These are phyloP conservation scores for Idaea aversata DNA, from an alignment of 2,888 invertebrate genomes.

Conservation along the genomic window DNA sequence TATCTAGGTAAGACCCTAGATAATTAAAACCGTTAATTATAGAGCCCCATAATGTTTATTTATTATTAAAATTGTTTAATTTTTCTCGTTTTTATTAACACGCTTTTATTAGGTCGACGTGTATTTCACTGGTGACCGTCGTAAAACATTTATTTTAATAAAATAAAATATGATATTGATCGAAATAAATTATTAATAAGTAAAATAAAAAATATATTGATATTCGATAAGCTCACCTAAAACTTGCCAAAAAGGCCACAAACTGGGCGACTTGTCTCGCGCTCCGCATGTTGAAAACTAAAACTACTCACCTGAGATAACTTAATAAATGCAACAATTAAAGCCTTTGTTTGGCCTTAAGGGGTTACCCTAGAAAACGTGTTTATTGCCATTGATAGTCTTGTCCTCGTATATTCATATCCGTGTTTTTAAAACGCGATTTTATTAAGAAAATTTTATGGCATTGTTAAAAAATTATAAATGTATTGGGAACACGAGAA, in stretches of 20 bases:
- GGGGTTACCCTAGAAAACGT: constrained; percentile 45
- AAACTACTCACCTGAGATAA: constrained; percentile 45
- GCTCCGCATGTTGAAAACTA: constrained; percentile 72
- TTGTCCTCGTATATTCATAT: constrained; percentile 19
- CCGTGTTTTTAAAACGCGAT: constrained; percentile 11
- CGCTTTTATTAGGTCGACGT: no score
- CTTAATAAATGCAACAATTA: constrained; percentile 46
- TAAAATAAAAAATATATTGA: background rate
- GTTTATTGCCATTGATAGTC: constrained; percentile 24
- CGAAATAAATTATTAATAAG: no score
- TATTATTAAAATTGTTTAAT: no score
- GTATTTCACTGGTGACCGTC: no score
- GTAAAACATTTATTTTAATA: no score
- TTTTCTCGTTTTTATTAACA: no score
- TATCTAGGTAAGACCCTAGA: no score
- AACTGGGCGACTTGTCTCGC: constrained; percentile 66
- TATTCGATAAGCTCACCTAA: constrained; percentile 52
- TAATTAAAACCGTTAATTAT: no score
- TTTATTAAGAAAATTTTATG: background rate
- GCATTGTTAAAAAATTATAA: background rate
- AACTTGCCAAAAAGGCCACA: constrained; percentile 54
- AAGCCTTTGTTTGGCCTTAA: constrained; percentile 48
- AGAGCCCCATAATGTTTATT: no score
- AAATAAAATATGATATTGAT: no score
- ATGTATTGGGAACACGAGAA: background rate